A percentile compares a stretch with the other conserved stretches of the same genome.
Conservation (phyloP, 2,797 vertebrate genomes). For the Dendrocincla fuliginosa region DNA sequence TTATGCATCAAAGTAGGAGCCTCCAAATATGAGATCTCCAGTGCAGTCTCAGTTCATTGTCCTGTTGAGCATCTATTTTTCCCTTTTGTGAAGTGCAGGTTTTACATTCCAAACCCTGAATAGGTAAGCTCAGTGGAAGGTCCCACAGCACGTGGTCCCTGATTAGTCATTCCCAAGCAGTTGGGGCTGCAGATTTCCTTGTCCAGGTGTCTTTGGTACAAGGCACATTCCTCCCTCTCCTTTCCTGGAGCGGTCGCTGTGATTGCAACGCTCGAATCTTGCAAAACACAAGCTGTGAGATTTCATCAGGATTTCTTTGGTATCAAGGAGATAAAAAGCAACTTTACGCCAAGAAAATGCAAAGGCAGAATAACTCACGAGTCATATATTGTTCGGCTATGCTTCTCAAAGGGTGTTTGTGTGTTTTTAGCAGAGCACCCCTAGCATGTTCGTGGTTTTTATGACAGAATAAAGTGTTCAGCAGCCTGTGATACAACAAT, state of each 20-base stretch:
- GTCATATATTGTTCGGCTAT: constrained; percentile 4
- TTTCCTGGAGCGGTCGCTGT: neutral
- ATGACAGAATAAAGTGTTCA: constrained; percentile 65
- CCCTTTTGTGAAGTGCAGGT: neutral
- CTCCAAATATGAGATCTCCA: neutral
- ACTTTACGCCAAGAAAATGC: neutral
- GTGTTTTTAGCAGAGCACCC: constrained; percentile 65
- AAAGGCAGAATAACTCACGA: neutral
- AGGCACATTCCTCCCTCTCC: neutral
- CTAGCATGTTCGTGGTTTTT: constrained; percentile 67
- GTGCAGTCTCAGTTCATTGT: neutral
- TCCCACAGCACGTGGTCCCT: neutral
- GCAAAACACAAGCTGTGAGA: neutral
- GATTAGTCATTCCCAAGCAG: neutral
- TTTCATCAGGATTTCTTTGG: neutral
- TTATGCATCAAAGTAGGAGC: neutral
- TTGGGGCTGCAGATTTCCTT: neutral
- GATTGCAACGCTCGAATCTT: neutral
- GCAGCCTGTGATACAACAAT: constrained; percentile 66
- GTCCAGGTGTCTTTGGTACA: neutral
- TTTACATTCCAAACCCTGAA: neutral
- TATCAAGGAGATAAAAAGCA: neutral
- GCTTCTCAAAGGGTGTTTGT: constrained; percentile 45
- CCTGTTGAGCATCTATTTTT: neutral
- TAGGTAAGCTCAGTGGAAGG: neutral